Conservation (phyloP, 2,888 invertebrate genomes). For the Oscheius sp. region DNA sequence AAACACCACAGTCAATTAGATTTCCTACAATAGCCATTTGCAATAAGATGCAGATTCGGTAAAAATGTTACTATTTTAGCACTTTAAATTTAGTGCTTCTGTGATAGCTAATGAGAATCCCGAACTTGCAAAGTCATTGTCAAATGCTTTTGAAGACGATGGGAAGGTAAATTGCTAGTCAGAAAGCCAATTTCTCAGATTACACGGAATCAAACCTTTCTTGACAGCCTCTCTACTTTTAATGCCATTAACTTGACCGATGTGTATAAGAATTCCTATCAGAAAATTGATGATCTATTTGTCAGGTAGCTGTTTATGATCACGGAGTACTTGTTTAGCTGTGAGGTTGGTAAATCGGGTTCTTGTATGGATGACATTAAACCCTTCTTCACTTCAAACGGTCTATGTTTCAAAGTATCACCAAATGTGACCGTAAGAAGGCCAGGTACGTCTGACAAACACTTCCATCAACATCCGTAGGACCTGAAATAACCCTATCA, state of each 20-base stretch:
- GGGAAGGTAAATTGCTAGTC: slow-evolving; percentile 1
- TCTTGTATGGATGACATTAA: slow-evolving; percentile 60
- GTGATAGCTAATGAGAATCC: slow-evolving; percentile 51
- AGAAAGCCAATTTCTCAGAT: not conserved
- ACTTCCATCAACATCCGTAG: slow-evolving; percentile 4
- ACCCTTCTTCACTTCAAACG: slow-evolving; percentile 61
- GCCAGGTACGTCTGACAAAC: slow-evolving; percentile 40
- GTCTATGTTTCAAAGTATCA: slow-evolving; percentile 58
- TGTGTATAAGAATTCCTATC: slow-evolving; percentile 48
- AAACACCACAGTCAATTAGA: slow-evolving; percentile 55
- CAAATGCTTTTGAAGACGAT: slow-evolving; percentile 51
- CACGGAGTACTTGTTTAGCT: slow-evolving; percentile 34
- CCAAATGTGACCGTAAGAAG: slow-evolving; percentile 60
- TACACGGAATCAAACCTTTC: slow-evolving; percentile 38
- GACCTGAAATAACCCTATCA: slow-evolving; percentile 62
- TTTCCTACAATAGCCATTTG: slow-evolving; percentile 63
- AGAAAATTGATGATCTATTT: slow-evolving; percentile 60
- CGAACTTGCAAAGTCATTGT: slow-evolving; percentile 49
- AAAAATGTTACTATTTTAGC: not conserved
- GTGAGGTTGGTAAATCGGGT: slow-evolving; percentile 60
- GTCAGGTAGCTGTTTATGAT: slow-evolving; percentile 37
- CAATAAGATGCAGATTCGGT: slow-evolving; percentile 67
- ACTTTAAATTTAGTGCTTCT: slow-evolving; percentile 51
- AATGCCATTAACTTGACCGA: slow-evolving; percentile 54
- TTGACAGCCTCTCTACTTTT: slow-evolving; percentile 49